phyloP scores from a whole-genome alignment of 2,113 vertebrate genomes.

The Pluvianellus socialis region DNA sequence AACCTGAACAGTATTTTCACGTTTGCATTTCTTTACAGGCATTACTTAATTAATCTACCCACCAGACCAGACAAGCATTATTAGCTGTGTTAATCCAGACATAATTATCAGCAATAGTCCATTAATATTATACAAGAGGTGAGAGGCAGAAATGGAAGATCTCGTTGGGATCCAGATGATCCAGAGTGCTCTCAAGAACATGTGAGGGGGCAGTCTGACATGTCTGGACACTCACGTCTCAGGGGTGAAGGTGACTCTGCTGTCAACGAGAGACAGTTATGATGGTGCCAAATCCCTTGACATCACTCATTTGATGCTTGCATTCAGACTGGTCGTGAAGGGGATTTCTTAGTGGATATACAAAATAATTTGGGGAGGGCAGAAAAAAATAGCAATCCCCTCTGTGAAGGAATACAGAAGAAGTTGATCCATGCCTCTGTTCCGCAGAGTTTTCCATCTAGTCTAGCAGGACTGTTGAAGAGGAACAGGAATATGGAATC shows the following conservation, averaged over 20 bases:
- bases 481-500: neutral
- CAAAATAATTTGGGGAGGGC: neutral
- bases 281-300: neutral
- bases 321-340: neutral
- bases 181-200: neutral
- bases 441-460: neutral
- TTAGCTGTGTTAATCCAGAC: neutral
- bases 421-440: neutral
- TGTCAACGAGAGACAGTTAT: accelerated
- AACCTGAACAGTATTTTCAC: neutral
- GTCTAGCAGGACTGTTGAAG: neutral
- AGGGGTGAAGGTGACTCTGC: neutral
- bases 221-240: neutral
- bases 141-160: neutral
- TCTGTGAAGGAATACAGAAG: neutral
- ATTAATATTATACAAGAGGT: neutral
- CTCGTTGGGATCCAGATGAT: neutral
- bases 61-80: neutral
- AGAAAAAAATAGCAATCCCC: neutral
- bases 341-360: neutral
- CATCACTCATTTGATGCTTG: neutral
- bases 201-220: no score
- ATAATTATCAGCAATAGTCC: neutral
- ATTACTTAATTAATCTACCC: neutral
- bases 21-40: neutral